Evolutionary conservation across 2,797 vertebrate species (phyloP).

Genomic region (Xiphorhynchus erythropygius): DNA sequence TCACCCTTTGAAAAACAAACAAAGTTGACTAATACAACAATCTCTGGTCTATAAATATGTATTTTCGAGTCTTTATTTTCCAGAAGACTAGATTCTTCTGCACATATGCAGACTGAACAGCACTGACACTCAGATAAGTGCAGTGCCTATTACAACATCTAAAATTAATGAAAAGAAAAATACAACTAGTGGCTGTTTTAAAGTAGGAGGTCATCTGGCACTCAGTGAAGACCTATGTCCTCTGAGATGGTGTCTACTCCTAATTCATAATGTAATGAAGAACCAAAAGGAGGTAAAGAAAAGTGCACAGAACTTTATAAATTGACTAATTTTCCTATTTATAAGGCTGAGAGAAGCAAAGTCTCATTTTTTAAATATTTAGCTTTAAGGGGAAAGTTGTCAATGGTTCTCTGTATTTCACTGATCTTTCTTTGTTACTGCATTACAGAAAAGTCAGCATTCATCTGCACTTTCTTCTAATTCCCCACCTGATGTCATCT

Average conservation of each 20-base stretch:
- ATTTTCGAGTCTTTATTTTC: background rate
- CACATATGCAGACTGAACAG: background rate
- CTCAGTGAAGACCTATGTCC: background rate
- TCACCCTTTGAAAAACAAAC: background rate
- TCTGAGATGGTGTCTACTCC: background rate
- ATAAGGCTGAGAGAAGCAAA: background rate
- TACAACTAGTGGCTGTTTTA: background rate
- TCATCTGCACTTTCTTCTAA: constrained; percentile 39
- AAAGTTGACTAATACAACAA: background rate
- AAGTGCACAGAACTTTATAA: background rate
- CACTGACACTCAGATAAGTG: background rate
- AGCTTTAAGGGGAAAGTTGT: background rate
- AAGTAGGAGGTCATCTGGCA: background rate
- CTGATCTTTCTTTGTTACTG: background rate
- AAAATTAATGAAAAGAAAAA: background rate
- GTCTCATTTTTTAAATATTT: background rate
- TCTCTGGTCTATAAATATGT: background rate
- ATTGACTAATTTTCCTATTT: background rate
- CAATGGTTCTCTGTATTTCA: background rate
- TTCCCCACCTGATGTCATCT: constrained; percentile 59
- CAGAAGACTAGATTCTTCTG: background rate
- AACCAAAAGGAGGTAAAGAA: background rate
- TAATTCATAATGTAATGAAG: background rate
- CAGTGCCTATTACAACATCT: background rate
- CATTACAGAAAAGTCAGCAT: background rate